A percentile compares a stretch with the other conserved stretches of the same genome.
Conservation (phyloP, 2,113 vertebrate genomes). For the Ceyx melanurus region DNA sequence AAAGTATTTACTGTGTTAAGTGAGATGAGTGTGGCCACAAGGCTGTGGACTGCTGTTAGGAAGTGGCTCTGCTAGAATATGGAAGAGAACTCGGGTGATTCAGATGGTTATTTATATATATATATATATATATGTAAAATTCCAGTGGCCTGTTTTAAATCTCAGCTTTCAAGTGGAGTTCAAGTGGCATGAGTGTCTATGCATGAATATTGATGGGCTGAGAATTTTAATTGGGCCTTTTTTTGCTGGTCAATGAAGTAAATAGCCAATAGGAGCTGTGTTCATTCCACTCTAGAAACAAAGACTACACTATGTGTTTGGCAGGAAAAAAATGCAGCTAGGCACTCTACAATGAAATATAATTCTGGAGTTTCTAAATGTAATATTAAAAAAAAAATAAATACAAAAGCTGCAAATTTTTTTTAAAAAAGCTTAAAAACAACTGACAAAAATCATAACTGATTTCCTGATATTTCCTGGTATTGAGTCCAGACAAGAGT, state of each 20-base stretch:
- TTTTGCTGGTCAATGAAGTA: not conserved
- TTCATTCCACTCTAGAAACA: not conserved
- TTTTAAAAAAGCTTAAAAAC: not conserved
- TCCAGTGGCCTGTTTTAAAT: not conserved
- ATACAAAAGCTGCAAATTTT: not conserved
- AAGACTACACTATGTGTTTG: not conserved
- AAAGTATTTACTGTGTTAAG: not conserved
- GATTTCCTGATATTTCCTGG: not conserved
- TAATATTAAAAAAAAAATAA: not conserved
- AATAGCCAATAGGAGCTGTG: not conserved
- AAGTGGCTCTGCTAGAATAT: not conserved
- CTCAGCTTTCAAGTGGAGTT: not conserved
- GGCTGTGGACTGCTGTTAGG: not conserved
- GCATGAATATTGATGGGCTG: not conserved
- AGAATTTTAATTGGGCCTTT: not conserved
- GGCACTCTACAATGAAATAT: not conserved
- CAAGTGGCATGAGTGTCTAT: not conserved
- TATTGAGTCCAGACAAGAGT: not conserved
- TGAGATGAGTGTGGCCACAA: not conserved
- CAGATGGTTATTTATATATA: not conserved
- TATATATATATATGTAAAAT: not conserved
- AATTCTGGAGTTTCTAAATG: not conserved
- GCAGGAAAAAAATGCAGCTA: not conserved
- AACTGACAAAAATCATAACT: not conserved
- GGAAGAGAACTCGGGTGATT: not conserved